Evolutionary conservation across 2,888 invertebrate genomes (phyloP), one percentile per base, ranked within the genome.

Genomic region (Parapristionchus giblindavisi): DNA sequence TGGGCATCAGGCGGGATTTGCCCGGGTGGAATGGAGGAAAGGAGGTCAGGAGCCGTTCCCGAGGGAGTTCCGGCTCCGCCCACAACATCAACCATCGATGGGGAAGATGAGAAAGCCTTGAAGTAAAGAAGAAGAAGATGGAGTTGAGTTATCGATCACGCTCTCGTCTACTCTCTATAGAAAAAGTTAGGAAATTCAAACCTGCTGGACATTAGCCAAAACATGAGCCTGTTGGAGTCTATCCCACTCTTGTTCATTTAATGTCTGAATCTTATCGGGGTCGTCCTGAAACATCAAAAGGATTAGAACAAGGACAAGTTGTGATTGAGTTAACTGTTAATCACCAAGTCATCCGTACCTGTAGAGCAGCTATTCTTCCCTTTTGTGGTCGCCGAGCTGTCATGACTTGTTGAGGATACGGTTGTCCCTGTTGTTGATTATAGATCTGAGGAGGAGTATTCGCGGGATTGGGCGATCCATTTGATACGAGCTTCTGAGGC

Each of bases 201-300:
- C 94, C 87, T 95, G 95, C 89, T 96, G 96, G 52, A 94, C 95
- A 88, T 93, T 94, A 17, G 94, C 93, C 60, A 96, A 89, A 48
- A 94, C 94, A 88, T 95, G 95, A 2, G 90, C 90, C 80, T 91
- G 91, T 86, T 97, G 96, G 78, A 97, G 89, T 88, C 96, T 94
- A 90, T 97, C 96, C 97, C 97, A 98, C 88, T 98, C 97, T 78
- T 90, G 90, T 93, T 91, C 91, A 73, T 87, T 87, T 38, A 88
- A 77, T n/a, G 89, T 88, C 75, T 89, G 88, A 32, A 88, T 85
- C 79, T 89, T 88, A 56, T 79, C 81, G 43, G 87, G 87, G 78
- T 89, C 88, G 61, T 87, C 88, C 75, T 83, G 77, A 56, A 78
- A 61, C 3, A 24, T 3, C 8, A 63, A 40, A n/a, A 2, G n/a